Evolutionary conservation across 2,797 vertebrate species (phyloP), one percentile per base, ranked within the genome.

Genomic region (Hipposideros larvatus): DNA sequence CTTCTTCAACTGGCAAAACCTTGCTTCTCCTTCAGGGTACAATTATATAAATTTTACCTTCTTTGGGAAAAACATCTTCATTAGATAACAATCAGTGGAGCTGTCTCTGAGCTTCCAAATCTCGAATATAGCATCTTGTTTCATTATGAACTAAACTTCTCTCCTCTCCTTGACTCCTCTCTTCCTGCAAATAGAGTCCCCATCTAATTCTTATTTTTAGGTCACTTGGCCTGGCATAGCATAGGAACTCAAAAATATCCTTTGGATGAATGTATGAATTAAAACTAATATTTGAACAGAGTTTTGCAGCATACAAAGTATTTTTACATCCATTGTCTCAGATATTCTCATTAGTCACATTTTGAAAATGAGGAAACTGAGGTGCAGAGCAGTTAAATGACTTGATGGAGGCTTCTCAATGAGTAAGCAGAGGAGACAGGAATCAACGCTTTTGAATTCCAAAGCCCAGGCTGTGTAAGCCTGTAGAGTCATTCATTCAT

Each of bases 331-430:
- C 65, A 61, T 57, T n/a, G 16, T 93, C 51, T 88, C 41, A 57
- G 19, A 88, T 70, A 22, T 77, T 57, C 43, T 96, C 51, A 94
- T 85, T 94, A 66, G 37, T 34, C 8, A 46, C 68, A 55, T 90
- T 96, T 95, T 96, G 70, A 71, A 61, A 91, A 61, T 86, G 79
- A 93, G 75, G 48, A 96, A 95, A 96, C 46, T 66, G 78, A 91
- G 79, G n/a, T 22, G 83, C 71, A 48, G 68, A 75, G 41, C 31
- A 48, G 59, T 78, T 95, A 91, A 83, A 61, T 93, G 77, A 74
- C 21, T 96, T 79, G 22, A 41, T 84, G 53, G 53, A 19, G 57
- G 13, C 46, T 90, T 88, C n/a, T 96, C 77, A 82, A 22, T 82
- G 85, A 96, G 31, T 85, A 80, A 95, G n/a, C 51, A 19, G 48